Evolutionary conservation across 2,113 vertebrate species (phyloP).

Genomic region (Istiophorus platypterus): DNA sequence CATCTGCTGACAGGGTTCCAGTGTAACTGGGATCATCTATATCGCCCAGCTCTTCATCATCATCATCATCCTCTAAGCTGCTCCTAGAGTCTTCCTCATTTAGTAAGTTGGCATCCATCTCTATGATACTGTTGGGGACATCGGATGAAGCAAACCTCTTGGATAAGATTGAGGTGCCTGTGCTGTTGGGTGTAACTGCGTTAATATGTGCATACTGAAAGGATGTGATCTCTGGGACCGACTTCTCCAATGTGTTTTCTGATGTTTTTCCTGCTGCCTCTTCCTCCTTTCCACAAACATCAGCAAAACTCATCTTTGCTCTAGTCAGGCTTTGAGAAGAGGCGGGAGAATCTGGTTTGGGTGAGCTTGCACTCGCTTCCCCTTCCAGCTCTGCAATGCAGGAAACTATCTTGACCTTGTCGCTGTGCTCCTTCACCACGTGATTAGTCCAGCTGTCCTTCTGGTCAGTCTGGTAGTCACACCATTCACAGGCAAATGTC

Average conservation of each 20-base stretch:
- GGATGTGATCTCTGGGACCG: constrained; percentile 86
- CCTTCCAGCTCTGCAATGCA: constrained; percentile 88
- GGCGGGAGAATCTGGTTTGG: constrained; percentile 84
- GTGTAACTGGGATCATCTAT: constrained; percentile 92
- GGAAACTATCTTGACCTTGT: constrained; percentile 96
- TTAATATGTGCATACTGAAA: constrained; percentile 91
- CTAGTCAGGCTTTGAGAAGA: constrained; percentile 86
- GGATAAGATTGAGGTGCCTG: constrained; percentile 90
- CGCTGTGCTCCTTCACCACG: constrained; percentile 96
- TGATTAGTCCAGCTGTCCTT: constrained; percentile 95
- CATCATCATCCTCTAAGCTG: constrained; percentile 96
- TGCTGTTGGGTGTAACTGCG: constrained; percentile 90
- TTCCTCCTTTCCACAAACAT: constrained; percentile 83
- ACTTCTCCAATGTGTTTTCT: constrained; percentile 83
- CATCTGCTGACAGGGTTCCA: constrained; percentile 88
- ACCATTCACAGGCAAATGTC: constrained; percentile 97
- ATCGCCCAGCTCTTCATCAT: constrained; percentile 93
- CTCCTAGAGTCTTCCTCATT: constrained; percentile 89
- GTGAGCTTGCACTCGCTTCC: constrained; percentile 82
- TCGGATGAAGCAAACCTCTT: constrained; percentile 91
- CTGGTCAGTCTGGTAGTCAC: constrained; percentile 94
- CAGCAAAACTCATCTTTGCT: constrained; percentile 85
- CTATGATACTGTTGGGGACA: constrained; percentile 85
- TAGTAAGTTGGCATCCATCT: constrained; percentile 88
- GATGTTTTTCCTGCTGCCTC: constrained; percentile 79